Evolutionary conservation across 2,888 invertebrate genomes (phyloP), one percentile per base, ranked within the genome.

Genomic region (Ecliptopera silaceata): DNA sequence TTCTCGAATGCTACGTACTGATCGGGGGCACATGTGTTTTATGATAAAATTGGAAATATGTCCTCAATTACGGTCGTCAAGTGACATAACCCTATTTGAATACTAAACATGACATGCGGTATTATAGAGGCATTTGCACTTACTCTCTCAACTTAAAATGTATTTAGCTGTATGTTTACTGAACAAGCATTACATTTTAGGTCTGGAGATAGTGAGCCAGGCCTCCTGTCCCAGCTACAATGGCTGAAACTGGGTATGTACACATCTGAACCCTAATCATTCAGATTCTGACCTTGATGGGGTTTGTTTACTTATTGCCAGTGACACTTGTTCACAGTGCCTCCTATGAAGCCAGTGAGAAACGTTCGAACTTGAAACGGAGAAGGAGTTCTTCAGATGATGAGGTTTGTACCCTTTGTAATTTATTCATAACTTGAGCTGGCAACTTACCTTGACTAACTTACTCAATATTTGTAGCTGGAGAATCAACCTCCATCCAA

Each of bases 11-110:
- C 64, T 68, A 61, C 46, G 68, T 64, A 63, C 63, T 71, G 68
- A 70, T 67, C 64, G 66, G 54, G 66, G 69, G 63, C 64, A 61
- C 65, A 58, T 66, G 51, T 61, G 66, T 60, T 70, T 67, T 63
- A 59, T 12, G 71, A 72, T 76, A 75, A 71, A 74, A 74, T 75
- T 69, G 69, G 68, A 72, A 80, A 79, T 82, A 72, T 77, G 79
- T 70, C 77, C 77, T 79, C 74, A 82, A 86, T 80, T 75, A 73
- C 72, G 80, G 82, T 86, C 82, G 88, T 85, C 88, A 86, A 89
- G 80, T 86, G 86, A 91, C 91, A 91, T 91, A 91, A 91, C 91
- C 91, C 91, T 89, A 90, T 89, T 90, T 87, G 80, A 79, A 77
- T 80, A 75, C 85, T 76, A 79, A 80, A 82, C 82, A 85, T 88